Conservation (phyloP, 1,140 invertebrate species). For the Reticulitermes speratus region DNA sequence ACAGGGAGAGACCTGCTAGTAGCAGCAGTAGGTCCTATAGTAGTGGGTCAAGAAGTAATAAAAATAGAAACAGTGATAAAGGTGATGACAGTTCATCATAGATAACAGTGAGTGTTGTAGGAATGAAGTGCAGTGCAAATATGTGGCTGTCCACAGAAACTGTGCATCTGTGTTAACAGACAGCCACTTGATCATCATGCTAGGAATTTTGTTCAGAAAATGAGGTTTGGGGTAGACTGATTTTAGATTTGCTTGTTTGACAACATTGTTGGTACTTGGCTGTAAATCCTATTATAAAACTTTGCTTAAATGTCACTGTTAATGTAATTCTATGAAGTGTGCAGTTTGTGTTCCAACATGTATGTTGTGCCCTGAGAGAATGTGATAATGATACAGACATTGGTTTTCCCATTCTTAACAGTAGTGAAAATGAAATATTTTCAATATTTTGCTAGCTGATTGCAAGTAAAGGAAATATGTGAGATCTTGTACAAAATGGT, state of each 20-base stretch:
- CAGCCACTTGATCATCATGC: background rate
- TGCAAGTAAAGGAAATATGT: background rate
- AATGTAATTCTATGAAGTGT: too few species aligned
- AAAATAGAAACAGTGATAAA: constrained; percentile 23
- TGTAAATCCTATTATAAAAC: background rate
- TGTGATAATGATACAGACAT: background rate
- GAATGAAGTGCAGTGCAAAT: background rate
- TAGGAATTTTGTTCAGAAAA: background rate
- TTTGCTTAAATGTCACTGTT: too few species aligned
- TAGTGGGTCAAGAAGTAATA: constrained; percentile 21
- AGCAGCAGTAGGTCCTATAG: constrained; percentile 9
- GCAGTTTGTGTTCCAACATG: background rate
- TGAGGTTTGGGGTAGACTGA: background rate
- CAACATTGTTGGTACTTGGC: background rate
- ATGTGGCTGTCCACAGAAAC: background rate
- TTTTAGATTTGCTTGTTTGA: background rate
- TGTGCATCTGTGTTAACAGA: background rate
- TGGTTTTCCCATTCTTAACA: background rate
- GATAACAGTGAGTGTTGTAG: background rate
- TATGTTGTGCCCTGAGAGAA: background rate
- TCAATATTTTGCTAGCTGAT: background rate
- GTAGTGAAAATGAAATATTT: background rate
- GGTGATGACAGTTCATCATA: constrained; percentile 6
- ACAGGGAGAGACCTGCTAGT: constrained; percentile 4
- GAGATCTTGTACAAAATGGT: constrained; percentile 1